These are phyloP conservation scores for Stichopus chloronotus DNA, from an alignment of 35 echinoderm and acorn worm species.

Conservation along the genomic window DNA sequence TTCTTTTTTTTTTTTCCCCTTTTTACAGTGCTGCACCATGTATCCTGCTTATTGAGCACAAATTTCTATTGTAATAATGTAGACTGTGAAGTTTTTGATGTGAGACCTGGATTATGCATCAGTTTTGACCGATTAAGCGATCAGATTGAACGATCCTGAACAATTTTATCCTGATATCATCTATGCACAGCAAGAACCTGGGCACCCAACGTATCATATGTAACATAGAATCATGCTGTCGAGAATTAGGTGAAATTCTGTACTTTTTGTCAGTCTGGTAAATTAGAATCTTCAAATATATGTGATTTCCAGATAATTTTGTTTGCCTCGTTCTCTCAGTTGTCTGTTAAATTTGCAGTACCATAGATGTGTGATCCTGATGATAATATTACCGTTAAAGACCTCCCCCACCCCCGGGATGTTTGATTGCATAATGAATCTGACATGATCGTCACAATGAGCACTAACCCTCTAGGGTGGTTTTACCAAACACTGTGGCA, in stretches of 20 bases:
- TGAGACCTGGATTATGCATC: not conserved
- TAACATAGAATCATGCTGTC: slow-evolving; percentile 47
- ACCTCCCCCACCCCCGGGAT: too few relatives aligned
- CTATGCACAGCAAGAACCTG: slow-evolving; percentile 45
- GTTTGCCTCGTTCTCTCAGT: not conserved
- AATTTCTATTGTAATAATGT: not conserved
- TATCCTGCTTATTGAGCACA: not conserved
- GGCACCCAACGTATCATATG: slow-evolving; percentile 39
- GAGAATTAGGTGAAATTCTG: slow-evolving; percentile 36
- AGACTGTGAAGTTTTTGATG: not conserved
- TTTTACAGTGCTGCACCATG: not conserved
- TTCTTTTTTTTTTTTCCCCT: too few relatives aligned
- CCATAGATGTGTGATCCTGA: too few relatives aligned
- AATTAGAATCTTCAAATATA: slow-evolving; percentile 52
- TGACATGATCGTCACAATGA: too few relatives aligned
- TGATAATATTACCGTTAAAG: too few relatives aligned
- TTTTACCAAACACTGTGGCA: too few relatives aligned
- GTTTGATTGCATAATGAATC: too few relatives aligned
- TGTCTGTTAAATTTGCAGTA: too few relatives aligned
- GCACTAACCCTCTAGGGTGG: too few relatives aligned
- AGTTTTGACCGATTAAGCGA: not conserved
- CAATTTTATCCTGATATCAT: slow-evolving; percentile 10
- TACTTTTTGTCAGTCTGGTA: slow-evolving; percentile 54
- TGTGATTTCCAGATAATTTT: slow-evolving; percentile 32
- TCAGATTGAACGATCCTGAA: not conserved